Conservation (phyloP, 2,888 invertebrate genomes). For the Sialis lutaria region DNA sequence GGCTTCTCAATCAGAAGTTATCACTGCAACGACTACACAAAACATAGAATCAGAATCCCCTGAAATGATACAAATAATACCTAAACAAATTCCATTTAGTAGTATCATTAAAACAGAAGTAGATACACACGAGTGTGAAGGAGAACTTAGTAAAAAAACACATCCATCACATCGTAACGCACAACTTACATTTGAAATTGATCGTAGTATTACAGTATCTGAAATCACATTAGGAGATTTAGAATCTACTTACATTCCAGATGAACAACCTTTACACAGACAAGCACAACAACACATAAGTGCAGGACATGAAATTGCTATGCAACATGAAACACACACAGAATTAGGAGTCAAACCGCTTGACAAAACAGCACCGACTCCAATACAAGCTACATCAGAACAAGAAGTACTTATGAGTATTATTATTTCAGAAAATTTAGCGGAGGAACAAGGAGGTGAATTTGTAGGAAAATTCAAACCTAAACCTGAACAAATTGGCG, state of each 20-base stretch:
- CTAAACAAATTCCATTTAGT: slow-evolving; percentile 20
- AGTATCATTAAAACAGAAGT: slow-evolving; percentile 21
- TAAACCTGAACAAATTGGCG: slow-evolving; percentile 25
- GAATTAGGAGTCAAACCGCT: slow-evolving; percentile 17
- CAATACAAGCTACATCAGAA: slow-evolving; percentile 20
- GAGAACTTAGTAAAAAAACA: slow-evolving; percentile 16
- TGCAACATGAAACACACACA: slow-evolving; percentile 17
- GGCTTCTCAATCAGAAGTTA: slow-evolving; percentile 26
- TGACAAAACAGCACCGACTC: slow-evolving; percentile 13
- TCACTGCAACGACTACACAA: slow-evolving; percentile 18
- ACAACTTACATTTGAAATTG: slow-evolving; percentile 22
- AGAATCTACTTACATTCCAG: slow-evolving; percentile 21
- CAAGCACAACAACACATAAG: slow-evolving; percentile 18
- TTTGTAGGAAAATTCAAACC: slow-evolving; percentile 29
- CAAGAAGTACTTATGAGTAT: slow-evolving; percentile 29
- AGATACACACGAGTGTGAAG: slow-evolving; percentile 25
- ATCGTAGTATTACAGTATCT: slow-evolving; percentile 22
- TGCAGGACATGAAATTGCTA: slow-evolving; percentile 22
- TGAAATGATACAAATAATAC: slow-evolving; percentile 13
- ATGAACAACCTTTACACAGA: slow-evolving; percentile 19
- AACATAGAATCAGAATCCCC: slow-evolving; percentile 12
- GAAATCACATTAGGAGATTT: slow-evolving; percentile 27
- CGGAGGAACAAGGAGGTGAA: slow-evolving; percentile 30
- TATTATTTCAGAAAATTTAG: slow-evolving; percentile 27
- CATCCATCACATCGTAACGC: slow-evolving; percentile 26